These are phyloP conservation scores for Littorina saxatilis DNA, from an alignment of 1,140 invertebrate genomes.

Conservation along the genomic window DNA sequence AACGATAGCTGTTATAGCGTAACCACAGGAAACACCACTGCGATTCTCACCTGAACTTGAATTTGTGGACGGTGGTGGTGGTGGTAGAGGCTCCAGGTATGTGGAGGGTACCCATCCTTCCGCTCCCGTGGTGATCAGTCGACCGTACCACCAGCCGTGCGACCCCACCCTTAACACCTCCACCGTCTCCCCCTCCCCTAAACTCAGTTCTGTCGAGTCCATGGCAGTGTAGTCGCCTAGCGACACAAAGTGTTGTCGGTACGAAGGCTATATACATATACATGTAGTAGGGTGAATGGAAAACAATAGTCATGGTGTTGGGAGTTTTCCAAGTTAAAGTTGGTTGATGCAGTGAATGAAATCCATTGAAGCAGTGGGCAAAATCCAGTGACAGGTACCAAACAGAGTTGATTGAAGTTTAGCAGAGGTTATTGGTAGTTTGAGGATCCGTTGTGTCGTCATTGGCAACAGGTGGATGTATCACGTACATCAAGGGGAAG, in stretches of 20 bases:
- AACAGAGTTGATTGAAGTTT: too few species aligned
- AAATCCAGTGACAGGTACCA: too few species aligned
- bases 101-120: conserved; percentile 96
- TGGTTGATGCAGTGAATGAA: too few species aligned
- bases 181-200: conserved; percentile 88
- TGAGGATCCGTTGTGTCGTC: too few species aligned
- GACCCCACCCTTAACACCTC: conserved; percentile 93
- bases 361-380: too few species aligned
- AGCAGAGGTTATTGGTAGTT: too few species aligned
- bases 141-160: conserved; percentile 97
- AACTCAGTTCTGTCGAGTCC: conserved; percentile 88
- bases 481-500: too few species aligned
- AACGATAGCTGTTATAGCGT: too few species aligned
- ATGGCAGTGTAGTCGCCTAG: conserved; percentile 94
- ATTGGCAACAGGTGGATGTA: too few species aligned
- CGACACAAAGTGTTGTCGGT: conserved; percentile 77
- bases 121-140: conserved; percentile 82
- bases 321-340: too few species aligned
- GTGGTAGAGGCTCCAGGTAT: conserved; percentile 84
- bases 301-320: not conserved
- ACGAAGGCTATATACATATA: conserved; percentile 53
- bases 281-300: not conserved
- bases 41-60: conserved; percentile 51
- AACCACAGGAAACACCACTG: too few species aligned
- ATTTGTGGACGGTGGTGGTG: not conserved